Evolutionary conservation across 2,113 vertebrate species (phyloP).

Genomic region (Helogale parvula): DNA sequence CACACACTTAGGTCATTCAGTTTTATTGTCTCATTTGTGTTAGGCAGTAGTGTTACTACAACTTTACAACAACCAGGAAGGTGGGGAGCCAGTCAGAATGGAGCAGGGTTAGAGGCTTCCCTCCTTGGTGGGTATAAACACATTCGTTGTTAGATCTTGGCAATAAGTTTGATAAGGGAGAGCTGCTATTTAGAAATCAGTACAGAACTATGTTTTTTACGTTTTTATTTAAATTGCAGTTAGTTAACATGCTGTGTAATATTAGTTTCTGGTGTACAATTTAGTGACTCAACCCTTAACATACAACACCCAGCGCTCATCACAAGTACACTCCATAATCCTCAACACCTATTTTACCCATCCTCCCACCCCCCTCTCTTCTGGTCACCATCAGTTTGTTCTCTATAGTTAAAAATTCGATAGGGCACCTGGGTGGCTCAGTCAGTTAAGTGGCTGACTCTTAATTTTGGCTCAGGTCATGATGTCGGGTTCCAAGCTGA

Average conservation of each 20-base stretch:
- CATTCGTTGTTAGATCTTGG: not conserved
- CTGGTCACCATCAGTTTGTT: not conserved
- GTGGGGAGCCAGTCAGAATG: not conserved
- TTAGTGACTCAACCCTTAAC: not conserved
- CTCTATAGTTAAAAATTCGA: not conserved
- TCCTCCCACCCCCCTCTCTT: not conserved
- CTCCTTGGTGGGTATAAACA: not conserved
- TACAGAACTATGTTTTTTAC: not conserved
- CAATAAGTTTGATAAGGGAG: not conserved
- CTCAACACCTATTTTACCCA: not conserved
- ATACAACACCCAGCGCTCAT: not conserved
- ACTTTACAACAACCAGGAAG: not conserved
- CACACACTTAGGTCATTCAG: not conserved
- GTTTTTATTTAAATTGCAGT: not conserved
- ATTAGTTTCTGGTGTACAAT: not conserved
- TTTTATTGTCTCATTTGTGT: slow-evolving; percentile 9
- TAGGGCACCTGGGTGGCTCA: too few relatives aligned
- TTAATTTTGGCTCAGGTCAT: too few relatives aligned
- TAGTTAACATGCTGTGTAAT: not conserved
- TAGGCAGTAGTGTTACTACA: not conserved
- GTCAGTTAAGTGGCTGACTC: too few relatives aligned
- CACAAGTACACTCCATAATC: not conserved
- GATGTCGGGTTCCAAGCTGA: too few relatives aligned
- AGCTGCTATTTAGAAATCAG: not conserved
- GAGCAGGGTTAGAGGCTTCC: not conserved